Percentiles rank a stretch among this genome's conserved stretches.
These are phyloP conservation scores for Neolamprologus modestus DNA, from an alignment of 2,113 vertebrate genomes.

Conservation along the genomic window DNA sequence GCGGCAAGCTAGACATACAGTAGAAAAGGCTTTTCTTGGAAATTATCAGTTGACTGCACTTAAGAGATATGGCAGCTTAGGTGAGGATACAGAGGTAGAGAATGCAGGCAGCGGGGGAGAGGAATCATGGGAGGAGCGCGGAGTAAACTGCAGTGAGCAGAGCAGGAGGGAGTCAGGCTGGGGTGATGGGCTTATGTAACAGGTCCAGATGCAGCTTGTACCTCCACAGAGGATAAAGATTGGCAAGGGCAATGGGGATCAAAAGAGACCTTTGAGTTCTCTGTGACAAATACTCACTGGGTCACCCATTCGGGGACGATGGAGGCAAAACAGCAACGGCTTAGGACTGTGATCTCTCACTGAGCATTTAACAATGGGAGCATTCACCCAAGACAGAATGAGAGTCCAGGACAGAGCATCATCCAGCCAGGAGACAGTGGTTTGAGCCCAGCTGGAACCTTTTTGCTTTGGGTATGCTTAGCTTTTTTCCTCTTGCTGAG, in stretches of 20 bases:
- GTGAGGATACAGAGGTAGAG: background rate
- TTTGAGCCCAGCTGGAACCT: background rate
- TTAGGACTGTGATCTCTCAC: background rate
- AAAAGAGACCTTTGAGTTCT: slow-evolving; percentile 34
- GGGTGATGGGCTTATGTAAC: slow-evolving; percentile 58
- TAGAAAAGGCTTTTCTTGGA: background rate
- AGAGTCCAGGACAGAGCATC: background rate
- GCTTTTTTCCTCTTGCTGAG: background rate
- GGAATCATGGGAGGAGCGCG: background rate
- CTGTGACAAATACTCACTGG: background rate
- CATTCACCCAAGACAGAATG: background rate
- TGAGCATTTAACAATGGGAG: background rate
- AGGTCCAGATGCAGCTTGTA: slow-evolving; percentile 40
- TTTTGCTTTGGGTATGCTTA: background rate
- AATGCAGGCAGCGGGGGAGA: background rate
- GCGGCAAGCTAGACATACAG: background rate
- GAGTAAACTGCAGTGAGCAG: slow-evolving; percentile 24
- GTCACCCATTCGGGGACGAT: background rate
- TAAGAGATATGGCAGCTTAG: background rate
- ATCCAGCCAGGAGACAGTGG: background rate
- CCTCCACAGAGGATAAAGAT: slow-evolving; percentile 45
- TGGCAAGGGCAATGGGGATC: slow-evolving; percentile 36
- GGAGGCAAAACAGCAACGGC: background rate
- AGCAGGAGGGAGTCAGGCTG: slow-evolving; percentile 6
- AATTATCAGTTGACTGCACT: background rate